Conservation (phyloP, 2,888 invertebrate genomes). For the Lumbricus terrestris region DNA sequence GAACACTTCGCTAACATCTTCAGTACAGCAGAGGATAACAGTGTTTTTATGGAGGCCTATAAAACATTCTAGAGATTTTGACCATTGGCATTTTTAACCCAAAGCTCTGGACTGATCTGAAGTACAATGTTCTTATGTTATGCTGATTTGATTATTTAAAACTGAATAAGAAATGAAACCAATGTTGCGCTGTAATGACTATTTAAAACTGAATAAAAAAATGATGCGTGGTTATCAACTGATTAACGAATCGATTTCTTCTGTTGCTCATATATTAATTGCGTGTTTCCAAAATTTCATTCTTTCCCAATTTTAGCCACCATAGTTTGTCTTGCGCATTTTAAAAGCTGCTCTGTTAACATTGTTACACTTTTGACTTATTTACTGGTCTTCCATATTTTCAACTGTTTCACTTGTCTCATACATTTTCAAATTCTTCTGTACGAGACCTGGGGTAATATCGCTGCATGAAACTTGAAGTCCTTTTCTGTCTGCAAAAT, state of each 20-base stretch:
- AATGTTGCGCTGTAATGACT: too few relatives aligned
- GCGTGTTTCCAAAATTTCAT: too few relatives aligned
- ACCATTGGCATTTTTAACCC: neutral
- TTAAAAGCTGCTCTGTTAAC: too few relatives aligned
- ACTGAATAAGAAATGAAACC: neutral
- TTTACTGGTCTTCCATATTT: constrained; percentile 3
- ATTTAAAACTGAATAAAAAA: neutral
- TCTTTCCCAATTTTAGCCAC: too few relatives aligned
- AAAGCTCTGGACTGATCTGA: neutral
- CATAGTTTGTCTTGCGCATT: too few relatives aligned
- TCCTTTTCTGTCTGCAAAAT: neutral
- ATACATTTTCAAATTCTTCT: neutral
- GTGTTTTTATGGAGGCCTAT: neutral
- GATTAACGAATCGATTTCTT: neutral
- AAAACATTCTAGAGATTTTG: too few relatives aligned
- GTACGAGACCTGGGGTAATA: neutral
- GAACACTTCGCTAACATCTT: neutral
- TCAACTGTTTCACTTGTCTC: neutral
- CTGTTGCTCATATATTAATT: neutral
- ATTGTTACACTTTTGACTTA: neutral
- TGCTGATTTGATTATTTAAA: neutral
- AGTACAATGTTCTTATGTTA: neutral
- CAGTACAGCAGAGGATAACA: too few relatives aligned
- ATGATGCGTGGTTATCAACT: neutral
- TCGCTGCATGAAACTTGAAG: neutral